These are phyloP conservation scores for Drosophila infuscata DNA, from an alignment of 2,888 invertebrate species.

Conservation along the genomic window DNA sequence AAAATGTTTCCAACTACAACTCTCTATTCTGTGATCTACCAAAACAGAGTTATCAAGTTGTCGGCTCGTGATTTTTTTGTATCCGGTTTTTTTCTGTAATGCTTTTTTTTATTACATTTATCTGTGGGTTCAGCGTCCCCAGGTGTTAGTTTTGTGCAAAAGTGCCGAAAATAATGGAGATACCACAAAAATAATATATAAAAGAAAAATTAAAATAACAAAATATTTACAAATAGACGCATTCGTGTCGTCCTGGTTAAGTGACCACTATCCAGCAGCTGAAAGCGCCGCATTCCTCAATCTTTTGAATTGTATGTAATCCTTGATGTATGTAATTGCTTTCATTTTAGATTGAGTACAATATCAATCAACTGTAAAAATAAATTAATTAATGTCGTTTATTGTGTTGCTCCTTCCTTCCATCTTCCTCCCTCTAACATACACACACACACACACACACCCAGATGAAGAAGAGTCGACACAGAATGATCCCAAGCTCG, in stretches of 20 bases:
- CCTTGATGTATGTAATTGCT: conserved; percentile 1
- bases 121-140: conserved; percentile 5
- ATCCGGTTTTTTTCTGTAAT: not conserved
- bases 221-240: not conserved
- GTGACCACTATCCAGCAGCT: conserved; percentile 23
- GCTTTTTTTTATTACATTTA: not conserved
- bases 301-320: conserved; percentile 38
- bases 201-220: not conserved
- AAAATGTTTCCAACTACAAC: not conserved
- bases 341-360: not conserved
- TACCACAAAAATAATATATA: not conserved
- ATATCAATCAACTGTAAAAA: conserved; percentile 1
- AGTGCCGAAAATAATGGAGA: conserved; percentile 16
- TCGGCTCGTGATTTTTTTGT: not conserved
- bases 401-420: conserved; percentile 29
- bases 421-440: not conserved
- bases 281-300: conserved; percentile 10
- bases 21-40: not conserved
- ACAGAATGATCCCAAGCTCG: not conserved
- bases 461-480: conserved; percentile 19
- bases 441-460: not conserved
- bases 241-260: conserved; percentile 16
- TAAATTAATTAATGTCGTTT: conserved; percentile 31
- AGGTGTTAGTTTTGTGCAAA: conserved; percentile 48
- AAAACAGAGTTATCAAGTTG: not conserved